Conservation (phyloP, 2,888 invertebrate species). For the Lysandra bellargus region DNA sequence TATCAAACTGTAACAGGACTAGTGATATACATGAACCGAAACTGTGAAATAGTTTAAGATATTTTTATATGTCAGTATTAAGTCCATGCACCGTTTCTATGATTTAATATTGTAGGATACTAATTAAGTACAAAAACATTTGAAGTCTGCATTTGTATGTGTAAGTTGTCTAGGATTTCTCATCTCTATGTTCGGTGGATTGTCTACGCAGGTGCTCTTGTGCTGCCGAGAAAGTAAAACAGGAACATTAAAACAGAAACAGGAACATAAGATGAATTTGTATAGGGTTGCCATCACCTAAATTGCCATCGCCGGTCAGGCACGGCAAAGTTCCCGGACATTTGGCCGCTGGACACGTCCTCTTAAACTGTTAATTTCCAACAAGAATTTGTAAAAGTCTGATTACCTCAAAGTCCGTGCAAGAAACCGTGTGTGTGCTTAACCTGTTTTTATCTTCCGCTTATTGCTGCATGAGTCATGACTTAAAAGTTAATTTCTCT, state of each 20-base stretch:
- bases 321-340: too few species aligned
- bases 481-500: too few species aligned
- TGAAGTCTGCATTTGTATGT: slow-evolving; percentile 28
- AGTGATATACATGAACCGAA: slow-evolving; percentile 29
- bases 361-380: too few species aligned
- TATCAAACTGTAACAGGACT: slow-evolving; percentile 16
- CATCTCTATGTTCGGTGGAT: slow-evolving; percentile 38
- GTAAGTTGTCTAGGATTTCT: slow-evolving; percentile 37
- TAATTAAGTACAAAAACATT: slow-evolving; percentile 38
- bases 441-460: too few species aligned
- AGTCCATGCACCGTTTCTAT: slow-evolving; percentile 36
- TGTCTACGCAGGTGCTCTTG: background rate
- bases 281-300: too few species aligned
- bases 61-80: slow-evolving; percentile 39
- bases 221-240: background rate
- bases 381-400: too few species aligned
- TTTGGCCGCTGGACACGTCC: too few species aligned
- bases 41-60: slow-evolving; percentile 28
- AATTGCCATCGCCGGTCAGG: too few species aligned
- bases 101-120: slow-evolving; percentile 36
- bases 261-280: background rate
- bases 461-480: too few species aligned
- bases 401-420: too few species aligned
- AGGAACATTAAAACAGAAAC: background rate
- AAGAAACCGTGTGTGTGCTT: too few species aligned